phyloP scores from a whole-genome alignment of 2,113 vertebrate genomes.

The Archilochus colubris region DNA sequence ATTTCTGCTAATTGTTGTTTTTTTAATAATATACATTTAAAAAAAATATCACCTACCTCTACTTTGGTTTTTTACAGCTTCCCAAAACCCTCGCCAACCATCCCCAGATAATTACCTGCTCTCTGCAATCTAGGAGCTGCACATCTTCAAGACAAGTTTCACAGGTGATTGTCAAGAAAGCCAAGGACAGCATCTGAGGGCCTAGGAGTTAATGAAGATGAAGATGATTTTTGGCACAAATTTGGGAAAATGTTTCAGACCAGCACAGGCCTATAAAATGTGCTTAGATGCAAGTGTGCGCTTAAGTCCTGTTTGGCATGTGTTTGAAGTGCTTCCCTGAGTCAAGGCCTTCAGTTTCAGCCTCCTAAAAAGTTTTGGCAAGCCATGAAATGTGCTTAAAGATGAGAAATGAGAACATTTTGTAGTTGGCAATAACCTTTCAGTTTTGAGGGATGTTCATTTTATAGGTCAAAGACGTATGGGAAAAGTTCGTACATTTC shows the following conservation, averaged over 20 bases:
- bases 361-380: constrained; percentile 47
- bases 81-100: background rate
- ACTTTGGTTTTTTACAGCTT: background rate
- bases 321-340: background rate
- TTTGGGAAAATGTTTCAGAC: background rate
- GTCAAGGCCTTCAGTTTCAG: background rate
- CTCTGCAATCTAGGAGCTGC: background rate
- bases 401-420: constrained; percentile 10
- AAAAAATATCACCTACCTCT: background rate
- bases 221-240: background rate
- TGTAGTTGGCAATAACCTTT: constrained; percentile 29
- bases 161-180: background rate
- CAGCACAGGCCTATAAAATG: background rate
- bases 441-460: background rate
- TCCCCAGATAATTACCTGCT: background rate
- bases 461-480: constrained; percentile 42
- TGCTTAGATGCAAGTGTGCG: background rate
- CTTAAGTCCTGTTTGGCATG: background rate
- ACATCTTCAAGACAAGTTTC: background rate
- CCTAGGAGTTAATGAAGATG: background rate
- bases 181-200: rapidly evolving
- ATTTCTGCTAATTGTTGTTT: background rate
- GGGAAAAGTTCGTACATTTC: constrained; percentile 7
- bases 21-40: background rate
- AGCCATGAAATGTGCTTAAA: constrained; percentile 32